These are phyloP conservation scores for Heteromurus nitidus DNA, from an alignment of 2,888 invertebrate species.

Conservation along the genomic window DNA sequence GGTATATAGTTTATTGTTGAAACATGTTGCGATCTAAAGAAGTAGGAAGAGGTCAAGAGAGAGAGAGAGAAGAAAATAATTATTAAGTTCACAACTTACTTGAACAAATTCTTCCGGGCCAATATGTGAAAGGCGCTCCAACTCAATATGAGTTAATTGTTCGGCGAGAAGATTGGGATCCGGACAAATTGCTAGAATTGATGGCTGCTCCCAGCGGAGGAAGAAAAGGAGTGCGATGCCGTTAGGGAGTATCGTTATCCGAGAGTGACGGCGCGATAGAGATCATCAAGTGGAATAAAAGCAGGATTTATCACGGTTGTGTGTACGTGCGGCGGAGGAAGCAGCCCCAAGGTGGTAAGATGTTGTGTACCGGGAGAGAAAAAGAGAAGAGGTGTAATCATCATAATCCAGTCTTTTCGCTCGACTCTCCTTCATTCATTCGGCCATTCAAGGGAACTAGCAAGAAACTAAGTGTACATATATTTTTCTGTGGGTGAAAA, in stretches of 20 bases:
- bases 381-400: constrained; percentile 41
- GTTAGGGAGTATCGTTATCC: constrained; percentile 21
- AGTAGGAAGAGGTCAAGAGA: too few relatives aligned
- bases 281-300: constrained; percentile 37
- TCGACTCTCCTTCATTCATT: constrained; percentile 40
- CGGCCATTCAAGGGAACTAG: constrained; percentile 51
- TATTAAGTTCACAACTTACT: constrained; percentile 73
- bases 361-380: neutral
- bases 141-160: constrained; percentile 79
- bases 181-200: constrained; percentile 77
- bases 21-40: too few relatives aligned
- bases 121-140: constrained; percentile 79
- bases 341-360: too few relatives aligned
- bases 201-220: constrained; percentile 75
- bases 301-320: constrained; percentile 7
- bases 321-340: neutral
- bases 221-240: neutral
- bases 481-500: constrained; percentile 40
- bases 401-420: constrained; percentile 39
- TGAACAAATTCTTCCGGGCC: constrained; percentile 79
- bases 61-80: too few relatives aligned
- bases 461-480: neutral
- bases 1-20: too few relatives aligned
- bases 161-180: constrained; percentile 77
- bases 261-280: constrained; percentile 2